A percentile compares a stretch with the other conserved stretches of the same genome.
Conservation (phyloP, 2,888 invertebrate genomes). For the Mycalesis mineus region DNA sequence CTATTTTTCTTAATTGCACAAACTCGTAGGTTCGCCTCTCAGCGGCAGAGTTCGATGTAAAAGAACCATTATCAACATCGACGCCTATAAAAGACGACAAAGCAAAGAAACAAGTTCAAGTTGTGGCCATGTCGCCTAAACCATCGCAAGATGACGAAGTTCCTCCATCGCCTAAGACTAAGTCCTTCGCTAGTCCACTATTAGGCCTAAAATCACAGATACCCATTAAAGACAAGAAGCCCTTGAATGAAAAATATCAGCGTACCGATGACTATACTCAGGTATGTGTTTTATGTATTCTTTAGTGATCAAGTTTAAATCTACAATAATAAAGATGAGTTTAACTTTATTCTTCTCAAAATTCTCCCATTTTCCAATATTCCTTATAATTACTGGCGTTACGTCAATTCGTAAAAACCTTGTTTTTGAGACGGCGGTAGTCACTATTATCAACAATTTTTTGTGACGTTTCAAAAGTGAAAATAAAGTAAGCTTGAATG, state of each 20-base stretch:
- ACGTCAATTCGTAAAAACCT: too few relatives aligned
- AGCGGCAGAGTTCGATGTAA: slow-evolving; percentile 41
- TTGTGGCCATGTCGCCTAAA: slow-evolving; percentile 68
- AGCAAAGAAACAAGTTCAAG: slow-evolving; percentile 46
- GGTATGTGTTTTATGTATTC: slow-evolving; percentile 25
- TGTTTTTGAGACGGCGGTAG: too few relatives aligned
- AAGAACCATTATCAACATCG: slow-evolving; percentile 56
- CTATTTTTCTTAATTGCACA: not conserved
- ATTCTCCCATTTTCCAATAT: too few relatives aligned
- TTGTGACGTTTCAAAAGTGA: too few relatives aligned
- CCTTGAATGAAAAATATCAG: slow-evolving; percentile 44
- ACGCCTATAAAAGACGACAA: slow-evolving; percentile 57
- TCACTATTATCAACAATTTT: too few relatives aligned
- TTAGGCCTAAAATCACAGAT: slow-evolving; percentile 38
- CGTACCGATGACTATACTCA: slow-evolving; percentile 42
- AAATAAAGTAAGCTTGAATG: too few relatives aligned
- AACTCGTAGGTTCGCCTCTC: slow-evolving; percentile 36
- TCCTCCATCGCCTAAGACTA: slow-evolving; percentile 20
- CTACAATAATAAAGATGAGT: too few relatives aligned
- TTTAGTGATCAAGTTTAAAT: not conserved
- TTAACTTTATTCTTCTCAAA: too few relatives aligned
- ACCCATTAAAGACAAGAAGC: slow-evolving; percentile 43
- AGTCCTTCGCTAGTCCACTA: slow-evolving; percentile 37
- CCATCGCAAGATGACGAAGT: slow-evolving; percentile 28
- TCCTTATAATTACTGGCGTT: too few relatives aligned